Evolutionary conservation across 2,797 vertebrate genomes (phyloP).

Genomic region (Picus viridis): DNA sequence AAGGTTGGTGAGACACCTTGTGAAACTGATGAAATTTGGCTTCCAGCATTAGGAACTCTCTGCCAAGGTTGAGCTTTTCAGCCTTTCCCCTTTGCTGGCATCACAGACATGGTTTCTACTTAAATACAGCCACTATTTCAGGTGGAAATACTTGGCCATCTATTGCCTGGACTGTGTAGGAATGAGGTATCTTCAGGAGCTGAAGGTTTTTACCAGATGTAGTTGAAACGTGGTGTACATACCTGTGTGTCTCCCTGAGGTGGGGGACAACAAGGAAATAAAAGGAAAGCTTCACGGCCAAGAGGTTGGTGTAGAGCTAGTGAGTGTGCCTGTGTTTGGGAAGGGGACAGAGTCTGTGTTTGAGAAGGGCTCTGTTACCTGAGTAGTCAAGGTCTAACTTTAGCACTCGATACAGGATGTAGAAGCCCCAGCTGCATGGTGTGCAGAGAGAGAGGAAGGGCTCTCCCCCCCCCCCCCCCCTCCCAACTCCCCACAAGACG

Average conservation of each 20-base stretch:
- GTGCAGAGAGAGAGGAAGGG: background rate
- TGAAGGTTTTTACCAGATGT: background rate
- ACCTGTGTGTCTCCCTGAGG: accelerated
- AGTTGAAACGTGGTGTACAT: background rate
- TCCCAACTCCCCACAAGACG: background rate
- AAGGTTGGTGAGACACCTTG: background rate
- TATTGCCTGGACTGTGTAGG: background rate
- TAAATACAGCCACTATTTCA: background rate
- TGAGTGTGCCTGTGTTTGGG: background rate
- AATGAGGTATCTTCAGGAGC: accelerated
- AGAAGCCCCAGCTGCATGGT: background rate
- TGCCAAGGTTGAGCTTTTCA: background rate
- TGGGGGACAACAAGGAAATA: background rate
- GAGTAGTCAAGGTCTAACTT: background rate
- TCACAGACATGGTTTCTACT: background rate
- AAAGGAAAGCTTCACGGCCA: background rate
- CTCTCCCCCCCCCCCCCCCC: background rate
- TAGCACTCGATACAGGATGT: background rate
- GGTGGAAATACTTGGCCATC: background rate
- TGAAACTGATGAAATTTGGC: background rate
- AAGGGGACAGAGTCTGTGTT: background rate
- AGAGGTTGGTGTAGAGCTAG: background rate
- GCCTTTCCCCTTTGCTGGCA: background rate
- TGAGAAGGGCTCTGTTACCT: background rate
- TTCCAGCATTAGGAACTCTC: background rate